phyloP scores from a whole-genome alignment of 2,888 invertebrate genomes.

The Conomelus anceps region DNA sequence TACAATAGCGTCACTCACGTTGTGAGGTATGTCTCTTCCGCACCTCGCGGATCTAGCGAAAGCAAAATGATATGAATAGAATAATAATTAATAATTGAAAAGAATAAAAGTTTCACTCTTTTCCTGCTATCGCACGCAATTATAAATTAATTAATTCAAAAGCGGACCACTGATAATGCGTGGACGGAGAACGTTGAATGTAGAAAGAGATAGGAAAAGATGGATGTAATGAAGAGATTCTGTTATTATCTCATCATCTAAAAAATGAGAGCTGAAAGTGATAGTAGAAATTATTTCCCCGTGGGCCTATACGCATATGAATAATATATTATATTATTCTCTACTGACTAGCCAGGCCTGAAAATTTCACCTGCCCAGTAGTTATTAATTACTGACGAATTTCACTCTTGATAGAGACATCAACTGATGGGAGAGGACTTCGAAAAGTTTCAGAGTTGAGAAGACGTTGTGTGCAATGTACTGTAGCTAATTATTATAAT shows the following conservation, averaged over 20 bases:
- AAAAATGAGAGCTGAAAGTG: background rate
- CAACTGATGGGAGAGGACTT: too few species aligned
- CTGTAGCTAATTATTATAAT: too few species aligned
- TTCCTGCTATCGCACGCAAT: background rate
- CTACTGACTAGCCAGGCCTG: background rate
- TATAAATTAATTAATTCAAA: background rate
- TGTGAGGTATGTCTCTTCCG: background rate
- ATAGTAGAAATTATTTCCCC: background rate
- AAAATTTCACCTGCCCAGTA: background rate
- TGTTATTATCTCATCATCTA: background rate
- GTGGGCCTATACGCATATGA: background rate
- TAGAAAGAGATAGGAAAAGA: too few species aligned
- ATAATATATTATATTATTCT: background rate
- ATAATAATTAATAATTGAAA: background rate
- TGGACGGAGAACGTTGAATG: background rate
- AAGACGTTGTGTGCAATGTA: too few species aligned
- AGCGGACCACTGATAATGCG: background rate
- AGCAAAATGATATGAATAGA: background rate
- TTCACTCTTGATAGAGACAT: background rate
- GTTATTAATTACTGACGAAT: background rate
- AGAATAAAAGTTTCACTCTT: background rate
- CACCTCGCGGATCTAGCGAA: background rate
- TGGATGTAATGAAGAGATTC: background rate
- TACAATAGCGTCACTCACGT: background rate
- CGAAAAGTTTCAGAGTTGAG: too few species aligned